Evolutionary conservation across 2,113 vertebrate species (phyloP).

Genomic region (Sigmodon hispidus): DNA sequence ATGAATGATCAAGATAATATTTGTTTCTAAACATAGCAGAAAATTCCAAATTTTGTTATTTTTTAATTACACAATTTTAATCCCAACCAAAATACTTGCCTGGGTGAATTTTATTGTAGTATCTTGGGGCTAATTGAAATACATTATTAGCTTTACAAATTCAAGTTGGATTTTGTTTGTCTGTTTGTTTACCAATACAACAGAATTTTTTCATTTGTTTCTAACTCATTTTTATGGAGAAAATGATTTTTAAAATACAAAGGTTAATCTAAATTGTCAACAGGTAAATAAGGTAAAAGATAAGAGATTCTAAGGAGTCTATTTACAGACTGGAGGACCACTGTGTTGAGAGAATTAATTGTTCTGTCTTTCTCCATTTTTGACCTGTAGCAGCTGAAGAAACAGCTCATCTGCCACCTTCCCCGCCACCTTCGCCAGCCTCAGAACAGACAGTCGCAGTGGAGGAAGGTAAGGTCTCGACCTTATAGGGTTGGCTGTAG

Average conservation of each 20-base stretch:
- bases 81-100: constrained; percentile 3
- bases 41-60: background rate
- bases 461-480: constrained; percentile 93
- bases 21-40: constrained; percentile 27
- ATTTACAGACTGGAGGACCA: constrained; percentile 45
- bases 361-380: constrained; percentile 81
- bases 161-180: background rate
- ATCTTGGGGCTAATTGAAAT: constrained; percentile 7
- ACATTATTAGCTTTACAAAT: constrained; percentile 23
- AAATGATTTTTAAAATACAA: constrained; percentile 8
- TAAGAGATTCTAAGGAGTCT: constrained; percentile 30
- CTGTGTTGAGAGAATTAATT: constrained; percentile 68
- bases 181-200: background rate
- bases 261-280: constrained; percentile 41
- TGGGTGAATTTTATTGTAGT: background rate
- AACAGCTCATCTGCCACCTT: constrained; percentile 97
- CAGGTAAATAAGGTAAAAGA: constrained; percentile 51
- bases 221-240: constrained; percentile 23
- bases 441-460: constrained; percentile 93
- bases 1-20: background rate
- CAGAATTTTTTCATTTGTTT: background rate
- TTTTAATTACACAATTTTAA: background rate
- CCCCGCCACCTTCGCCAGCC: constrained; percentile 97
- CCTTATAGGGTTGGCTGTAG: constrained; percentile 39
- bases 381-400: constrained; percentile 92